Base-by-base conservation (phyloP, 2,797 vertebrate genomes). In the Gymnoscopelus braueri region DNA sequence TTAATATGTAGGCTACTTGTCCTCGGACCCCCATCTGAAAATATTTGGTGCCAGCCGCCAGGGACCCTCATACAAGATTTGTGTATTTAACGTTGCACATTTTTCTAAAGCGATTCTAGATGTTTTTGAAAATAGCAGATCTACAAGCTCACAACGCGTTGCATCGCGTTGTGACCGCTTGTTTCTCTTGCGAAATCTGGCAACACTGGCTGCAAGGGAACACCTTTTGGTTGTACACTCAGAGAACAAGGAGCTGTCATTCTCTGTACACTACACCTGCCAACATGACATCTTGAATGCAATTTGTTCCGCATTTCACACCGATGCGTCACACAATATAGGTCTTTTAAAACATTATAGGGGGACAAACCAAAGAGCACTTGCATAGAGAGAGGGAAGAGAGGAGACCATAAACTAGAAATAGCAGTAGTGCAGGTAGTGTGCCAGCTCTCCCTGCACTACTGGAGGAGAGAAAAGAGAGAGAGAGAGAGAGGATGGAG, bases 271-370 rank as follows among this genome's bases (percentile, higher is more conserved):
- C 79, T 86, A 82, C 84, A 84, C 85, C 88, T 86, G 68, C 69
- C 75, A 35, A 35, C 88, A 80, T 90, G 87, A 87, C 85, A 80
- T 85, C 84, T 85, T 90, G 88, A 91, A 90, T 90, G 87, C 88
- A 73, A 89, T 91, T 89, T 88, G 87, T 90, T 89, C 84, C 87
- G 86, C 82, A 89, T 84, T 80, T 81, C 81, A 90, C 84, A 87
- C 80, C 77, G 70, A 75, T 85, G 84, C 84, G 65, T 74, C 80
- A 75, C 80, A 85, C 79, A 87, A 81, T 2, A 44, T n/a, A n/a
- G n/a, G n/a, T n/a, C n/a, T n/a, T 86, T 87, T 78, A 82, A 44
- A 77, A 88, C 83, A 78, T 81, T 83, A 83, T 82, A 75, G 56
- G 14, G 69, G 74, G 57, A 80, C 64, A 83, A 80, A 77, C 19